Base-by-base conservation (phyloP, 2,113 vertebrate genomes). In the Nansenia antarctica region DNA sequence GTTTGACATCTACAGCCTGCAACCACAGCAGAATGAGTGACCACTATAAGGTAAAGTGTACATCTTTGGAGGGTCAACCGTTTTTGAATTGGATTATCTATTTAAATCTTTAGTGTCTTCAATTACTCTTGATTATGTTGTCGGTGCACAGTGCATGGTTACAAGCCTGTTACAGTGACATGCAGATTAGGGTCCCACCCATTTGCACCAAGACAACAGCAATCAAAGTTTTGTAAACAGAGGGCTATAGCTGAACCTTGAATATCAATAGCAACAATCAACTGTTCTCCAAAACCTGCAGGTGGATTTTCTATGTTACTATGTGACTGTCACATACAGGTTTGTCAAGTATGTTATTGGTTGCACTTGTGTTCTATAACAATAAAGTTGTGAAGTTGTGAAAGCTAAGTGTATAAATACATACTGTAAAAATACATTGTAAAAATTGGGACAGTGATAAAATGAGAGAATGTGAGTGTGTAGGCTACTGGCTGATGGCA, bases 11-110 rank as follows among this genome's bases (percentile, higher is more conserved):
- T 53, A 29, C n/a, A 29, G 30, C 29, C 14, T 8, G 20, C n/a
- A 49, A 2, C 2, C n/a, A 49, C 45, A 0, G 7, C 45, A 49
- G 1, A 49, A 49, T 8, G 18, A 20, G 9, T 30, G 27, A 31
- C 49, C 54, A 70, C 53, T 59, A 37, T 49, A 63, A 55, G 20
- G 45, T 8, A n/a, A n/a, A n/a, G n/a, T n/a, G n/a, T n/a, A 49
- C 12, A 53, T 62, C 9, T 49, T 49, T 18, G 9, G n/a, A 54
- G 22, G 37, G 32, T 39, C 32, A 67, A 20, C 24, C 26, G 32
- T 30, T 55, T 55, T 20, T 54, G 20, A 20, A 55, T 67, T 55
- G 14, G 20, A n/a, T 67, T 55, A n/a, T 5, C 26, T 47, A 32
- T 30, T n/a, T 45, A 5, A 15, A 26, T 20, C 9, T 15, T 4